Evolutionary conservation across 2,113 vertebrate species (phyloP).

Genomic region (Andinoacara biseriatus): DNA sequence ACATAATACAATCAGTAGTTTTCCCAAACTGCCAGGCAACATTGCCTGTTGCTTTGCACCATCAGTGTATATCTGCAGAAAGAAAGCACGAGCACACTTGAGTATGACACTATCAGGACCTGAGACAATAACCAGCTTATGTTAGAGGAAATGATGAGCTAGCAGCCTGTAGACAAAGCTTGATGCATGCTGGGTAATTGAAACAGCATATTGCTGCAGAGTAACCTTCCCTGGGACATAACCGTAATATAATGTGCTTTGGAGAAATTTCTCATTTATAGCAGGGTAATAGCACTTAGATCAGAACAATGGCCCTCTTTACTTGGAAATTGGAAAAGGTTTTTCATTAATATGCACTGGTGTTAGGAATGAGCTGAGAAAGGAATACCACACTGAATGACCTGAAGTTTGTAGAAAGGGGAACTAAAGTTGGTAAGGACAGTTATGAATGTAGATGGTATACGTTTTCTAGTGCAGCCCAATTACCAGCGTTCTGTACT

Average conservation of each 20-base stretch:
- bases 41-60: slow-evolving; percentile 13
- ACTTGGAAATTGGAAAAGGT: slow-evolving; percentile 50
- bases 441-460: neutral
- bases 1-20: slow-evolving; percentile 27
- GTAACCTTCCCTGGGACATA: slow-evolving; percentile 62
- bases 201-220: slow-evolving; percentile 58
- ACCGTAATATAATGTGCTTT: slow-evolving; percentile 61
- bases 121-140: slow-evolving; percentile 60
- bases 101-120: slow-evolving; percentile 51
- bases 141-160: slow-evolving; percentile 55
- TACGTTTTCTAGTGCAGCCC: neutral
- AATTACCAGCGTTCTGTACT: neutral
- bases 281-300: slow-evolving; percentile 61
- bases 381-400: slow-evolving; percentile 16
- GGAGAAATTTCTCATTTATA: slow-evolving; percentile 64
- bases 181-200: slow-evolving; percentile 60
- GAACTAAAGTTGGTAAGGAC: slow-evolving; percentile 12
- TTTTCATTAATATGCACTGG: slow-evolving; percentile 64
- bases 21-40: slow-evolving; percentile 28
- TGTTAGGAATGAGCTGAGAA: slow-evolving; percentile 32
- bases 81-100: slow-evolving; percentile 28
- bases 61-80: slow-evolving; percentile 41
- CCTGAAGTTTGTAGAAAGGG: slow-evolving; percentile 19
- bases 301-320: slow-evolving; percentile 59
- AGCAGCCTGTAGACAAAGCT: slow-evolving; percentile 60